These are phyloP conservation scores for Sinodicranocentrus sp. DNA, from an alignment of 2,888 invertebrate genomes.

Conservation along the genomic window DNA sequence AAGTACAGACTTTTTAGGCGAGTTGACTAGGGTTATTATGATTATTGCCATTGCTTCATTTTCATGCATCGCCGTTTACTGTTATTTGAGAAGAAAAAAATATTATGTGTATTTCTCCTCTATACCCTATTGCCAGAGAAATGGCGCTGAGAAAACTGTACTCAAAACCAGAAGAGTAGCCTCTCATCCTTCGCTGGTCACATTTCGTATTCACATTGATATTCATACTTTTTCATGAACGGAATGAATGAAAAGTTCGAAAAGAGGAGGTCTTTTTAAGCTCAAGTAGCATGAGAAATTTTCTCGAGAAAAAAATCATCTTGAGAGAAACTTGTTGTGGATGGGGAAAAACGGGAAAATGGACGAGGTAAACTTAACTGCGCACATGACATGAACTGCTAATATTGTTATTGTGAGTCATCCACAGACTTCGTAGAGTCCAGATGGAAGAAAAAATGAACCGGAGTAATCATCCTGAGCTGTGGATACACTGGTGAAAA, in stretches of 20 bases:
- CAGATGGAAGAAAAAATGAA: neutral
- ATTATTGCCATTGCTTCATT: neutral
- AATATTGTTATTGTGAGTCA: slow-evolving; percentile 1
- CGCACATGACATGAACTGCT: slow-evolving; percentile 7
- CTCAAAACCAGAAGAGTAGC: neutral
- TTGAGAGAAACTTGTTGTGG: neutral
- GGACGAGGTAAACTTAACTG: neutral
- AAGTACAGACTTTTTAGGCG: too few species aligned
- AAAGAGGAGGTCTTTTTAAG: neutral
- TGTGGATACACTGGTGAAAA: neutral
- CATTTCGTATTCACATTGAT: slow-evolving; percentile 7
- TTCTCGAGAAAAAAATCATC: neutral
- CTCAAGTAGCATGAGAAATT: neutral
- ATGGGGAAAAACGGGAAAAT: neutral
- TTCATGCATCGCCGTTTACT: neutral
- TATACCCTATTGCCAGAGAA: too few species aligned
- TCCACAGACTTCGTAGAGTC: neutral
- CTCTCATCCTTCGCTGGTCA: slow-evolving; percentile 3
- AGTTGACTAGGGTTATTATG: neutral
- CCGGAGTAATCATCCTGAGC: neutral
- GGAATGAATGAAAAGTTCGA: slow-evolving; percentile 1
- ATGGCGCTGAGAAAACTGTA: too few species aligned
- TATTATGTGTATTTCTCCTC: too few species aligned
- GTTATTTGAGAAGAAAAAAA: slow-evolving; percentile 2
- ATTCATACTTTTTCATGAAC: slow-evolving; percentile 5